Evolutionary conservation across 2,797 vertebrate genomes (phyloP).

Genomic region (Lutjanus campechanus): DNA sequence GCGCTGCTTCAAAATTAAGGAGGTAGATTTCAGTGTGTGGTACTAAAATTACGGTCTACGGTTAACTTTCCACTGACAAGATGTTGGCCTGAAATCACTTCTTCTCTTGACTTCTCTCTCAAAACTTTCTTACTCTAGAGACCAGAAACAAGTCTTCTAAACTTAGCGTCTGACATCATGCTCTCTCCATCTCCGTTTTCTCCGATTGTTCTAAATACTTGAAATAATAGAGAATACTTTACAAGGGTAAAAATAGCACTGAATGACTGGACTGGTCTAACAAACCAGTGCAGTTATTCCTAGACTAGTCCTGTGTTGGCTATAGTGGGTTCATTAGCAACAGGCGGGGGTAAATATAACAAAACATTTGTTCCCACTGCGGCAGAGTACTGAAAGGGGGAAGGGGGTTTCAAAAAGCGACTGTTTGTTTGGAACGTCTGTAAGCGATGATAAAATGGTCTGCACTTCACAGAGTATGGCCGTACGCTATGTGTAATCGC

Average conservation of each 20-base stretch:
- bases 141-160: constrained; percentile 53
- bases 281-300: constrained; percentile 44
- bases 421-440: constrained; percentile 78
- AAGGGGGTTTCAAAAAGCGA: constrained; percentile 50
- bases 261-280: constrained; percentile 46
- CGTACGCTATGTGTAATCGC: constrained; percentile 66
- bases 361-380: constrained; percentile 75
- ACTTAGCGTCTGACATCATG: constrained; percentile 70
- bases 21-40: constrained; percentile 69
- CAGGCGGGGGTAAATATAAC: constrained; percentile 76
- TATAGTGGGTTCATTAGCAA: constrained; percentile 70
- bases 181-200: constrained; percentile 43
- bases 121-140: constrained; percentile 29
- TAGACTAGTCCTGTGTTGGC: constrained; percentile 26
- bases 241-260: constrained; percentile 72
- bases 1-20: constrained; percentile 68
- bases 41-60: constrained; percentile 77
- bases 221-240: constrained; percentile 64
- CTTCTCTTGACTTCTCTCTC: constrained; percentile 40
- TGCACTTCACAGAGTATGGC: constrained; percentile 61
- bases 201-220: constrained; percentile 67
- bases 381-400: constrained; percentile 38
- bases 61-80: constrained; percentile 78
- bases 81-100: constrained; percentile 55
- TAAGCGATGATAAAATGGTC: constrained; percentile 73